phyloP scores from a whole-genome alignment of 2,797 vertebrate species.

The Pseudocheirus occidentalis region DNA sequence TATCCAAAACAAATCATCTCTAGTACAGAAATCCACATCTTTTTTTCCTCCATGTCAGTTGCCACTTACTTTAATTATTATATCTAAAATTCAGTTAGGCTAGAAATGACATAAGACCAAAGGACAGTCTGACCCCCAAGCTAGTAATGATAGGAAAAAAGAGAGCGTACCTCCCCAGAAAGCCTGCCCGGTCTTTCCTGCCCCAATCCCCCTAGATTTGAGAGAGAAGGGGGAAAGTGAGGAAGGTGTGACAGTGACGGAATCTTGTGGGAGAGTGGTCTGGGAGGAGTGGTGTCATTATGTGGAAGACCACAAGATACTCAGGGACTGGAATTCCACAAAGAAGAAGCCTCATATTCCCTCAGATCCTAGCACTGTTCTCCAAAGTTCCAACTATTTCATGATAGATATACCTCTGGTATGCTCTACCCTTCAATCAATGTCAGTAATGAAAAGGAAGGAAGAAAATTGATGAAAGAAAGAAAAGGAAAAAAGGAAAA shows the following conservation, averaged over 20 bases:
- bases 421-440: not conserved
- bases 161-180: not conserved
- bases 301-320: not conserved
- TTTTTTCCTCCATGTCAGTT: not conserved
- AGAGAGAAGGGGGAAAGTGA: not conserved
- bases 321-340: not conserved
- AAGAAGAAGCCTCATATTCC: not conserved
- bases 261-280: not conserved
- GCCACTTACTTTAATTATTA: not conserved
- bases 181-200: not conserved
- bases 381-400: not conserved
- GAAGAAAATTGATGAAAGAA: not conserved
- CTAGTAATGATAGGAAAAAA: not conserved
- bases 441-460: not conserved
- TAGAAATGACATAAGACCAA: not conserved
- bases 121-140: not conserved
- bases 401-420: not conserved
- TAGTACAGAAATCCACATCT: not conserved
- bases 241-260: not conserved
- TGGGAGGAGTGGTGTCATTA: not conserved
- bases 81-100: not conserved
- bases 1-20: not conserved
- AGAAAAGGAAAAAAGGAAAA: not conserved
- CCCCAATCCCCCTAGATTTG: not conserved
- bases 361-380: not conserved